Evolutionary conservation across 2,797 vertebrate species (phyloP).

Genomic region (Hapalemur alaotrensis): DNA sequence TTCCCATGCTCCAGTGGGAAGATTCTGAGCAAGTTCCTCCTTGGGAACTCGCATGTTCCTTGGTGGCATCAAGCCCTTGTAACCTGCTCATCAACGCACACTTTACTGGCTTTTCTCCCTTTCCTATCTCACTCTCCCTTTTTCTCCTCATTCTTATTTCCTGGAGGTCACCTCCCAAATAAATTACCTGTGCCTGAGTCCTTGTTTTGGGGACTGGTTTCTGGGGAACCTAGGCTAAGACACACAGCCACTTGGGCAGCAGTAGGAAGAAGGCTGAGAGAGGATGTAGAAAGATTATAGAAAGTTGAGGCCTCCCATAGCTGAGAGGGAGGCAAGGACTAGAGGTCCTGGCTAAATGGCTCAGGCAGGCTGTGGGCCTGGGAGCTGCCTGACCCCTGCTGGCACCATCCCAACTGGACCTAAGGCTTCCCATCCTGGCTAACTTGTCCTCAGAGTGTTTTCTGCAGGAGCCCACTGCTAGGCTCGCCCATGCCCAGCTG

Average conservation of each 20-base stretch:
- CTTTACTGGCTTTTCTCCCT: neutral
- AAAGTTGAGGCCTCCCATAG: neutral
- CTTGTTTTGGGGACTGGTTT: neutral
- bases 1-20: neutral
- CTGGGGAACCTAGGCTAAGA: neutral
- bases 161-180: neutral
- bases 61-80: neutral
- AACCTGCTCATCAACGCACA: neutral
- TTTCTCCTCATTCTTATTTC: neutral
- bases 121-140: neutral
- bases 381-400: too few relatives aligned
- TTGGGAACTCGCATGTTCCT: neutral
- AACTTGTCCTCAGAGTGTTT: neutral
- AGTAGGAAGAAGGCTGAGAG: neutral
- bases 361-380: neutral
- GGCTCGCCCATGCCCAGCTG: neutral
- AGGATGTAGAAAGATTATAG: neutral
- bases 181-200: neutral
- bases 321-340: neutral
- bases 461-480: neutral
- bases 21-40: neutral
- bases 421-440: neutral
- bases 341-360: neutral
- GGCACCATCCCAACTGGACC: neutral
- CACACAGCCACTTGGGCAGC: neutral